phyloP scores from a whole-genome alignment of 2,113 vertebrate genomes.

The Stercorarius parasiticus region DNA sequence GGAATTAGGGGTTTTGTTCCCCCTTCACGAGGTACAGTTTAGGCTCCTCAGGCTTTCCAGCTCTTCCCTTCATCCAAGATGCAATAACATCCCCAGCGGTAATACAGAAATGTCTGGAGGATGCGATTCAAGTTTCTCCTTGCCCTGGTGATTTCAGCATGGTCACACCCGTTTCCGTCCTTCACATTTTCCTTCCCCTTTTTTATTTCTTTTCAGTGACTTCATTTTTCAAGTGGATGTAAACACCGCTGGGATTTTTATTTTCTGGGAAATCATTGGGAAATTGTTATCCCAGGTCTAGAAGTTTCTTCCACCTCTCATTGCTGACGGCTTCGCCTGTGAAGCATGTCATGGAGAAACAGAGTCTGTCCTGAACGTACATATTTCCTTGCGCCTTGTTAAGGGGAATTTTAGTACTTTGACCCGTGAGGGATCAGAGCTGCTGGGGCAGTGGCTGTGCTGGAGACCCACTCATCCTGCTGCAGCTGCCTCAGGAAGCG shows the following conservation, averaged over 20 bases:
- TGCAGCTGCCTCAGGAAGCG: fast-evolving
- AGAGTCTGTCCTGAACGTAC: neutral
- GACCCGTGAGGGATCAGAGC: neutral
- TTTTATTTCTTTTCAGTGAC: neutral
- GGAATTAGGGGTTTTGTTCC: neutral
- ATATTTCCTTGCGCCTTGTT: neutral
- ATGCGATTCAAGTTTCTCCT: neutral
- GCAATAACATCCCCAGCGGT: neutral
- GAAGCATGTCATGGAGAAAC: fast-evolving
- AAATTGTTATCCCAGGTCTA: neutral
- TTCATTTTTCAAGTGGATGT: neutral
- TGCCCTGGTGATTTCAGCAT: neutral
- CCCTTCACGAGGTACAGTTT: neutral
- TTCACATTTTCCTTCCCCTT: neutral
- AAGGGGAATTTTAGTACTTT: neutral
- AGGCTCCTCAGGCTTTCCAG: neutral
- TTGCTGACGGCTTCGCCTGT: fast-evolving
- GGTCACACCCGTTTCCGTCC: neutral
- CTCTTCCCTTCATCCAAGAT: neutral
- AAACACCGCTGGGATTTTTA: neutral
- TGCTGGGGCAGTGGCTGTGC: neutral
- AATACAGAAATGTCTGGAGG: neutral
- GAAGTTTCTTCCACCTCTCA: neutral
- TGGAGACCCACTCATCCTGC: neutral
- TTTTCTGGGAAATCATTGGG: neutral